These are phyloP conservation scores for Scaptomyza pallida DNA, from an alignment of 1,140 invertebrate species.

Conservation along the genomic window DNA sequence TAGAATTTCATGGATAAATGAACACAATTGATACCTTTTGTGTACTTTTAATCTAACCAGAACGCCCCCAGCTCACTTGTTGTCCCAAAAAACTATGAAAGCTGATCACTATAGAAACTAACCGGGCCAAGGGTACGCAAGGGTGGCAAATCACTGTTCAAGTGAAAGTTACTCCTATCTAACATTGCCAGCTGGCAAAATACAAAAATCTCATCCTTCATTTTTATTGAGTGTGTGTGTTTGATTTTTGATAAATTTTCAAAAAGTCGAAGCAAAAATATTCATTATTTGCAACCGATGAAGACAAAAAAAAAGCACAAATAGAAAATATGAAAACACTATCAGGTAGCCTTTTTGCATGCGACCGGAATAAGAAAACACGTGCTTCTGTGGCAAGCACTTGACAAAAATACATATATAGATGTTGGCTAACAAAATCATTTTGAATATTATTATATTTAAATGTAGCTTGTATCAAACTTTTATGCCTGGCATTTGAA, in stretches of 20 bases:
- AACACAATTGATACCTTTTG: conserved; percentile 64
- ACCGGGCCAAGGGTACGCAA: background rate
- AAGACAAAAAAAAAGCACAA: background rate
- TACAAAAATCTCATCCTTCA: conserved; percentile 21
- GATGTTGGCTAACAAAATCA: no score
- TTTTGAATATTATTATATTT: background rate
- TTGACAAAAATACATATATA: no score
- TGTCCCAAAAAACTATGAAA: background rate
- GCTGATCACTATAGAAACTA: conserved; percentile 4
- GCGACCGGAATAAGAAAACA: no score
- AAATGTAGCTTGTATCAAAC: background rate
- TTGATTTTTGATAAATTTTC: background rate
- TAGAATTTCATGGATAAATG: conserved; percentile 62
- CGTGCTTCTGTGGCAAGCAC: no score
- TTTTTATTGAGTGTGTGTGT: conserved; percentile 18
- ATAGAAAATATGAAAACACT: background rate
- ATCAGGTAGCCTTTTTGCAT: background rate
- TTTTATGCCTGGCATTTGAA: background rate
- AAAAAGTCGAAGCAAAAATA: background rate
- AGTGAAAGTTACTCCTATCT: background rate
- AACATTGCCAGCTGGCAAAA: conserved; percentile 41
- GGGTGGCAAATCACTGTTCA: conserved; percentile 2
- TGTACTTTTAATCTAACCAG: conserved; percentile 61
- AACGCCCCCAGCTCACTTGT: conserved; percentile 16
- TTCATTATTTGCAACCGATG: background rate